phyloP scores from a whole-genome alignment of 2,797 vertebrate species.

The Anableps anableps region DNA sequence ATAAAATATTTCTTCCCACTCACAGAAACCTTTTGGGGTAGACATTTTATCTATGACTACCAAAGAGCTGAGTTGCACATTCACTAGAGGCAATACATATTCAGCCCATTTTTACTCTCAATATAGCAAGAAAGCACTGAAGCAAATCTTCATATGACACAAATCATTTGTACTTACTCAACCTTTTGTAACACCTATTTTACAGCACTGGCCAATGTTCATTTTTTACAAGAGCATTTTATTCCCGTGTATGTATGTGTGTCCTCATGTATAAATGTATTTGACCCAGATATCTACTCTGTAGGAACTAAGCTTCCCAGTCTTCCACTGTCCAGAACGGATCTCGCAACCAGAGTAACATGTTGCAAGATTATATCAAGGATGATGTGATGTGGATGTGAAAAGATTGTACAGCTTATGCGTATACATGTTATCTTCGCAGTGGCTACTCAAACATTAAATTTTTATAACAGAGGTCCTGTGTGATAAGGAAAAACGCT shows the following conservation, averaged over 20 bases:
- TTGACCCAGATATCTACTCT: conserved; percentile 66
- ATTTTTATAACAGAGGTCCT: conserved; percentile 8
- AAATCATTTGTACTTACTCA: conserved; percentile 51
- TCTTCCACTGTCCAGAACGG: conserved; percentile 36
- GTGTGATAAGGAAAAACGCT: neutral
- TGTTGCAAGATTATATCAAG: conserved; percentile 55
- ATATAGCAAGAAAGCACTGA: conserved; percentile 44
- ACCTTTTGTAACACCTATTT: conserved; percentile 26
- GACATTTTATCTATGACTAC: conserved; percentile 21
- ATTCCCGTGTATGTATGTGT: neutral
- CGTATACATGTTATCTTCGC: conserved; percentile 24
- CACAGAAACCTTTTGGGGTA: conserved; percentile 25
- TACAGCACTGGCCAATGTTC: conserved; percentile 16
- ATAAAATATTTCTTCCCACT: conserved; percentile 1
- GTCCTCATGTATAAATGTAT: conserved; percentile 39
- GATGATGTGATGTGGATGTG: conserved; percentile 32
- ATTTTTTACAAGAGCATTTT: conserved; percentile 10
- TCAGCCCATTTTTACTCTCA: conserved; percentile 44
- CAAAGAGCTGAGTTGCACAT: conserved; percentile 14
- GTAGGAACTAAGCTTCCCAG: conserved; percentile 45
- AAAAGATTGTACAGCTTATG: conserved; percentile 22
- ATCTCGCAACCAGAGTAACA: conserved; percentile 56
- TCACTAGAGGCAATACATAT: conserved; percentile 18
- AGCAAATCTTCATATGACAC: conserved; percentile 55
- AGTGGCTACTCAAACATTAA: conserved; percentile 17